Conservation (phyloP, 2,113 vertebrate species). For the Scatophagus argus region DNA sequence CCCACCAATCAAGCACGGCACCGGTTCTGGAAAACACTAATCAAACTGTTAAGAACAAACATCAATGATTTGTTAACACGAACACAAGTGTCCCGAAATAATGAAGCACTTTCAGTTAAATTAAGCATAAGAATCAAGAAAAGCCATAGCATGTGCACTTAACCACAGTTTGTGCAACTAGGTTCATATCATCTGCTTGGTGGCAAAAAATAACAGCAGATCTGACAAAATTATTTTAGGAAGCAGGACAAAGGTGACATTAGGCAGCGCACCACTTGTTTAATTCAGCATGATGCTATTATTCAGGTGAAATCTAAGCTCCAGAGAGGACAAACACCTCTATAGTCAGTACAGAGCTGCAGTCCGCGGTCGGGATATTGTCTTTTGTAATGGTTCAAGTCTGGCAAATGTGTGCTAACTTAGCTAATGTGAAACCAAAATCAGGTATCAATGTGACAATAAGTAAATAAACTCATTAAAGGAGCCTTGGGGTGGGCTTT, state of each 20-base stretch:
- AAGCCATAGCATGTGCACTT: not conserved
- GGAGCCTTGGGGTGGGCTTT: not conserved
- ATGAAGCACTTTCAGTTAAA: not conserved
- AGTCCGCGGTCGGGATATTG: not conserved
- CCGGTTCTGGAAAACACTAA: too few relatives aligned
- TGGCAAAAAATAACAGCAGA: not conserved
- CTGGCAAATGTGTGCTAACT: not conserved
- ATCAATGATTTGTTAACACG: not conserved
- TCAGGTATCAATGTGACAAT: not conserved
- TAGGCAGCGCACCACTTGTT: not conserved
- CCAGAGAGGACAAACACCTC: not conserved
- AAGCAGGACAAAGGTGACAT: not conserved
- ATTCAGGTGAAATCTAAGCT: not conserved
- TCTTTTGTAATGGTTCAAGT: not conserved
- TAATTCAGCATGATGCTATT: not conserved
- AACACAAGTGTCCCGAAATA: not conserved
- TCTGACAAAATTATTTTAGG: not conserved
- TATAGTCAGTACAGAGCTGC: not conserved
- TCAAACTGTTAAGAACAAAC: too few relatives aligned
- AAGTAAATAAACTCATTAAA: constrained; percentile 23
- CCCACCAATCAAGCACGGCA: too few relatives aligned
- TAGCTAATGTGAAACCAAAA: not conserved
- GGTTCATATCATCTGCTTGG: not conserved
- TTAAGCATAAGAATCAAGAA: not conserved
- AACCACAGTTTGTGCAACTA: not conserved